These are phyloP conservation scores for Lepus europaeus DNA, from an alignment of 2,113 vertebrate genomes.

Conservation along the genomic window DNA sequence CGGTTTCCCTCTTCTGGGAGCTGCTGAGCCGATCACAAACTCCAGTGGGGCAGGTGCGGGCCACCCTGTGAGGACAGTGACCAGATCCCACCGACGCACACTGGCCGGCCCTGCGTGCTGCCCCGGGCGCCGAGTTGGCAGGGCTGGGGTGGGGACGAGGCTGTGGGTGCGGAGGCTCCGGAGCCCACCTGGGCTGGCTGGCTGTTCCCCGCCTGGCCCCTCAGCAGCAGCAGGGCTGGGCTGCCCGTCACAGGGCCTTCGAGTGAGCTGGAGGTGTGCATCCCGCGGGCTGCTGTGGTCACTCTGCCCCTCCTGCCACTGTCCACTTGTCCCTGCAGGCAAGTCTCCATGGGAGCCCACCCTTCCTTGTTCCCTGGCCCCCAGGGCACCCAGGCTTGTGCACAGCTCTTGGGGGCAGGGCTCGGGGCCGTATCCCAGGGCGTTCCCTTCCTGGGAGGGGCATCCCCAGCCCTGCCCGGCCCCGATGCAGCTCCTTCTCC, in stretches of 20 bases:
- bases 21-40: background rate
- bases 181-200: no score
- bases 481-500: background rate
- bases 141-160: accelerated
- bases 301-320: background rate
- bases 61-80: background rate
- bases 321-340: background rate
- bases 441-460: accelerated
- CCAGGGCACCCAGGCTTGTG: background rate
- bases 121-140: background rate
- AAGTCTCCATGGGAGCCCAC: background rate
- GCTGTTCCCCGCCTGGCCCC: background rate
- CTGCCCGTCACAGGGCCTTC: no score
- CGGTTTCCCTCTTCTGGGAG: no score
- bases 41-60: accelerated
- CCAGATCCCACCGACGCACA: no score
- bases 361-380: background rate
- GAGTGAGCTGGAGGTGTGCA: no score
- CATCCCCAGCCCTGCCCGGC: accelerated
- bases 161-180: background rate
- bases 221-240: background rate
- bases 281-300: background rate
- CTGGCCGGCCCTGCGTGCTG: accelerated
- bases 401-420: no score
- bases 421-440: background rate